Evolutionary conservation across 2,888 invertebrate species (phyloP).

Genomic region (Lomographa bimaculata): DNA sequence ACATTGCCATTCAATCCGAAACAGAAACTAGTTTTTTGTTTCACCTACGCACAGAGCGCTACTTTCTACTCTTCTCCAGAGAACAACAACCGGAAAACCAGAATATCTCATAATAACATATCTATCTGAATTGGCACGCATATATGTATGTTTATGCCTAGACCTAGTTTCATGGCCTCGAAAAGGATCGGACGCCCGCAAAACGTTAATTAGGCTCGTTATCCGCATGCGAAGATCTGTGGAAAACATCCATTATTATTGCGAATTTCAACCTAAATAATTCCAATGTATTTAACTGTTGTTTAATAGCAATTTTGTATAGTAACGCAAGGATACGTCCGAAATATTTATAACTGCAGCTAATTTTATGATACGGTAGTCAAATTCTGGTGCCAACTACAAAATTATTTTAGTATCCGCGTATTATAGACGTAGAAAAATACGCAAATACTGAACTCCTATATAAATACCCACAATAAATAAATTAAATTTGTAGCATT

Average conservation of each 20-base stretch:
- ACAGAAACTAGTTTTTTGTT: too few relatives aligned
- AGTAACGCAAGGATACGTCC: conserved; percentile 11
- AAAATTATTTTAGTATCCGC: conserved; percentile 5
- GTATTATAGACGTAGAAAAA: too few relatives aligned
- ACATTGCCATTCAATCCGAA: too few relatives aligned
- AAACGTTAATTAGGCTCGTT: conserved; percentile 61
- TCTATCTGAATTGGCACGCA: conserved; percentile 8
- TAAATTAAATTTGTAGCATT: too few relatives aligned
- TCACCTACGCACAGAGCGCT: too few relatives aligned
- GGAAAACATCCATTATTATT: conserved; percentile 21
- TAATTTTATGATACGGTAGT: conserved; percentile 12
- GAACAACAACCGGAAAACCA: conserved; percentile 8
- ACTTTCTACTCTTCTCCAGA: too few relatives aligned
- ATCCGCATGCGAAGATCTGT: conserved; percentile 47
- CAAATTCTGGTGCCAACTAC: conserved; percentile 13
- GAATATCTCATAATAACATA: conserved; percentile 9
- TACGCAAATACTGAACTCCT: too few relatives aligned
- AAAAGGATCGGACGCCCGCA: conserved; percentile 60
- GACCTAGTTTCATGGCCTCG: conserved; percentile 71
- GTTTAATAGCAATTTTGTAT: conserved; percentile 9
- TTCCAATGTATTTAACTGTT: not conserved
- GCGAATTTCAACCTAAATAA: conserved; percentile 19
- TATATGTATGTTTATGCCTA: conserved; percentile 45
- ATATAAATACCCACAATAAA: too few relatives aligned
- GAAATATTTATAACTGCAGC: conserved; percentile 14